Evolutionary conservation across 2,888 invertebrate genomes (phyloP).

Genomic region (Pristionchus fissidentatus): DNA sequence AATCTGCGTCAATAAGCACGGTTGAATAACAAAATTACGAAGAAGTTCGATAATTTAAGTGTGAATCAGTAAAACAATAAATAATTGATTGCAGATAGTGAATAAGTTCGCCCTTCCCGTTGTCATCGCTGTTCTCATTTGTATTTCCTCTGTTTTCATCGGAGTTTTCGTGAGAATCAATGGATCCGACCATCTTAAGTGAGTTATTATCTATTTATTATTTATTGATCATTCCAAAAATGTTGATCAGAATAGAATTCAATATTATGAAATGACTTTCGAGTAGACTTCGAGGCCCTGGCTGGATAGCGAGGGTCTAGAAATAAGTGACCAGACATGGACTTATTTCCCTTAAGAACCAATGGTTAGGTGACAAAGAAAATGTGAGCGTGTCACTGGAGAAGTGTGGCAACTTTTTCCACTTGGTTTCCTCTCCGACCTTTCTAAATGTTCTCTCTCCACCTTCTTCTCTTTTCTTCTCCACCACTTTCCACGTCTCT

Average conservation of each 20-base stretch:
- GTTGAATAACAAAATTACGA: not conserved
- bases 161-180: constrained; percentile 84
- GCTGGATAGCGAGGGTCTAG: too few relatives aligned
- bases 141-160: constrained; percentile 73
- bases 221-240: not conserved
- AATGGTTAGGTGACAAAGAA: too few relatives aligned
- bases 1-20: not conserved
- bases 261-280: too few relatives aligned
- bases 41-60: too few relatives aligned
- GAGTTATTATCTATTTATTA: constrained; percentile 78
- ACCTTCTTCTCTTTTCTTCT: not conserved
- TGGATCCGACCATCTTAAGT: constrained; percentile 90
- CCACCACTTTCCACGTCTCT: not conserved
- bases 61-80: too few relatives aligned
- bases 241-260: not conserved
- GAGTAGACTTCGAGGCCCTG: too few relatives aligned
- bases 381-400: too few relatives aligned
- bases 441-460: too few relatives aligned
- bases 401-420: too few relatives aligned
- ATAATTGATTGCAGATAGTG: constrained; percentile 78
- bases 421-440: too few relatives aligned
- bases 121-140: constrained; percentile 71
- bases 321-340: too few relatives aligned
- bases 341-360: too few relatives aligned
- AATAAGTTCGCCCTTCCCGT: constrained; percentile 78